These are phyloP conservation scores for Protula sp. DNA, from an alignment of 2,888 invertebrate species.

Conservation along the genomic window DNA sequence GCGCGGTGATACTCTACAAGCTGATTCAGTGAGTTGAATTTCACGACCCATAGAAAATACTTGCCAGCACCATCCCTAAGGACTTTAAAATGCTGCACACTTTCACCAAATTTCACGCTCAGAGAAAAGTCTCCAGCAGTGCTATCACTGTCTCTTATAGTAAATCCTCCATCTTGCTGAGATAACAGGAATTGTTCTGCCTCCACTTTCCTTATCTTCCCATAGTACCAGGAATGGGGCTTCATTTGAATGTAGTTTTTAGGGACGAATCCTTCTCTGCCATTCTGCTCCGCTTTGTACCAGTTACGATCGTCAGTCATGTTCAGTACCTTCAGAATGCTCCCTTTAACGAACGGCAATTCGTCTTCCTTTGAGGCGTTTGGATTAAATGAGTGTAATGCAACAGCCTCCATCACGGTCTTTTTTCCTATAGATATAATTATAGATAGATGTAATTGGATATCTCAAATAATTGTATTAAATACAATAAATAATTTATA, in stretches of 20 bases:
- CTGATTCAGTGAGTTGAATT: slow-evolving; percentile 97
- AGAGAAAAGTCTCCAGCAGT: slow-evolving; percentile 99
- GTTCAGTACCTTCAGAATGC: slow-evolving; percentile 86
- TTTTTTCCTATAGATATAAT: too few species aligned
- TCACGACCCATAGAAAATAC: too few species aligned
- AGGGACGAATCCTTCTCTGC: slow-evolving; percentile 95
- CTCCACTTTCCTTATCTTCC: too few species aligned
- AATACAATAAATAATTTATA: too few species aligned
- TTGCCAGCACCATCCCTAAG: slow-evolving; percentile 93
- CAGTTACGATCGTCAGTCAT: slow-evolving; percentile 99
- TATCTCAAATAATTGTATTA: too few species aligned
- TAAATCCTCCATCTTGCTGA: slow-evolving; percentile 87
- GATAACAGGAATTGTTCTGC: too few species aligned
- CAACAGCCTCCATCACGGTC: too few species aligned
- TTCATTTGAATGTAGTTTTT: slow-evolving; percentile 99
- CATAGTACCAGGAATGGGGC: too few species aligned
- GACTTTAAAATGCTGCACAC: slow-evolving; percentile 61
- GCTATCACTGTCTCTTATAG: slow-evolving; percentile 98
- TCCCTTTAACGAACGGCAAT: too few species aligned
- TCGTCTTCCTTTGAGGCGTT: too few species aligned
- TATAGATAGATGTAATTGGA: too few species aligned
- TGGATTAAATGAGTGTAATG: too few species aligned
- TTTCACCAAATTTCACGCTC: slow-evolving; percentile 72
- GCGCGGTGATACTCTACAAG: slow-evolving; percentile 87
- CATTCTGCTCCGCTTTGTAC: slow-evolving; percentile 97